Percentiles rank a stretch among this genome's conserved stretches.
These are phyloP conservation scores for Lepidurus apus DNA, from an alignment of 1,140 invertebrate species.

Conservation along the genomic window DNA sequence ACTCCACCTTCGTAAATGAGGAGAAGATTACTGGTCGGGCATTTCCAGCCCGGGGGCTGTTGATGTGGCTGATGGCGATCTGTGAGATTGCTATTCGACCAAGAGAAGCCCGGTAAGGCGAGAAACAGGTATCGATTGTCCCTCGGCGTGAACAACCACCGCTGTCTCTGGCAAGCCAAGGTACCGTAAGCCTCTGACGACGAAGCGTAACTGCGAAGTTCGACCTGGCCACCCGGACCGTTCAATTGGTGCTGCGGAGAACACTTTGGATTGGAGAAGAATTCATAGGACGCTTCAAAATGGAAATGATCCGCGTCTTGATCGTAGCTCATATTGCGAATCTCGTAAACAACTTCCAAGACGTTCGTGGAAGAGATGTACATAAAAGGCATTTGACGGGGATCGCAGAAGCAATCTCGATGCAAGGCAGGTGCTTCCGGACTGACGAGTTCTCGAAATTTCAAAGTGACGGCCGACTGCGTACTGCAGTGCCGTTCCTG, in stretches of 20 bases:
- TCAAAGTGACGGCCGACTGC: constrained; percentile 51
- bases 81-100: constrained; percentile 3
- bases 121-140: constrained; percentile 31
- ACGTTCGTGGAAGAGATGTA: constrained; percentile 57
- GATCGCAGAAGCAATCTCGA: constrained; percentile 65
- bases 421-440: constrained; percentile 54
- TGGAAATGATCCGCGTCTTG: constrained; percentile 73
- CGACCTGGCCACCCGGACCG: constrained; percentile 32
- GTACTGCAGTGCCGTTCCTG: constrained; percentile 40
- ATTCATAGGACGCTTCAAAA: constrained; percentile 73
- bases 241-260: constrained; percentile 17
- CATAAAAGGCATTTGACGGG: constrained; percentile 39
- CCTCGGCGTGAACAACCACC: constrained; percentile 32
- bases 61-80: constrained; percentile 50
- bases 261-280: constrained; percentile 45
- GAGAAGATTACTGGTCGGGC: constrained; percentile 63
- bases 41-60: constrained; percentile 52
- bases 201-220: not conserved
- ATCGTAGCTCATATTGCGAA: constrained; percentile 71
- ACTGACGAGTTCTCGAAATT: constrained; percentile 69
- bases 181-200: not conserved
- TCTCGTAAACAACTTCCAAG: constrained; percentile 64
- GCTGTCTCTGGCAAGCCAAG: constrained; percentile 31
- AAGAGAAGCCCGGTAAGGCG: constrained; percentile 29
- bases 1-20: constrained; percentile 62